phyloP scores from a whole-genome alignment of 2,797 vertebrate species.

The Dallia pectoralis region DNA sequence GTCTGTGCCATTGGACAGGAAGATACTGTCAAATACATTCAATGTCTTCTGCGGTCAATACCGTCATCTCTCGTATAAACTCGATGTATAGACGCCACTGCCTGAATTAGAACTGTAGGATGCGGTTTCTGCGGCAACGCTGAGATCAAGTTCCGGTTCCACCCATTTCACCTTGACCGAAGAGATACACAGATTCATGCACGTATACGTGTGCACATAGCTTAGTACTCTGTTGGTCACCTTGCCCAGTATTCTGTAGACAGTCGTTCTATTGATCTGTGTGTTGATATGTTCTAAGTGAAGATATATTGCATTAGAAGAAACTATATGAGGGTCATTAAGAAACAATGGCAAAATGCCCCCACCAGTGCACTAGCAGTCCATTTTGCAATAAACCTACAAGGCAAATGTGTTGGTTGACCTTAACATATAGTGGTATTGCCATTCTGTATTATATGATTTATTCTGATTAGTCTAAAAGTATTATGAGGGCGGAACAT shows the following conservation, averaged over 20 bases:
- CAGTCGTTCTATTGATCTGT: not conserved
- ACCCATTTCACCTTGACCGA: slow-evolving; percentile 71
- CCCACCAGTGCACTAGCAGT: not conserved
- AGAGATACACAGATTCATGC: not conserved
- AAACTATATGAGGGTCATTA: not conserved
- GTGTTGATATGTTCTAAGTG: not conserved
- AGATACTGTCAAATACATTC: slow-evolving; percentile 7
- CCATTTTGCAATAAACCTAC: not conserved
- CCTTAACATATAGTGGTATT: not conserved
- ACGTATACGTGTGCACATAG: not conserved
- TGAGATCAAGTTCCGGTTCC: slow-evolving; percentile 67
- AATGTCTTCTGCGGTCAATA: slow-evolving; percentile 24
- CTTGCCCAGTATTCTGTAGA: not conserved
- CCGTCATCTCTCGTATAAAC: slow-evolving; percentile 56
- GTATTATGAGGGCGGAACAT: not conserved
- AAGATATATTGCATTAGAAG: not conserved
- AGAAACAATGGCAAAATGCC: not conserved
- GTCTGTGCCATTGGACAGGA: slow-evolving; percentile 1
- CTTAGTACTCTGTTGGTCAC: not conserved
- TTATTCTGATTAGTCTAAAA: not conserved
- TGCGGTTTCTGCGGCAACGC: slow-evolving; percentile 70
- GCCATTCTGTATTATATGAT: not conserved
- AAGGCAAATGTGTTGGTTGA: not conserved
- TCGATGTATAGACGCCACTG: slow-evolving; percentile 68
- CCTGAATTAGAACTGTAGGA: slow-evolving; percentile 74